These are phyloP conservation scores for Chironex yamaguchii DNA, from an alignment of 30 jellyfish, hydroid and myxozoan genomes.

Conservation along the genomic window DNA sequence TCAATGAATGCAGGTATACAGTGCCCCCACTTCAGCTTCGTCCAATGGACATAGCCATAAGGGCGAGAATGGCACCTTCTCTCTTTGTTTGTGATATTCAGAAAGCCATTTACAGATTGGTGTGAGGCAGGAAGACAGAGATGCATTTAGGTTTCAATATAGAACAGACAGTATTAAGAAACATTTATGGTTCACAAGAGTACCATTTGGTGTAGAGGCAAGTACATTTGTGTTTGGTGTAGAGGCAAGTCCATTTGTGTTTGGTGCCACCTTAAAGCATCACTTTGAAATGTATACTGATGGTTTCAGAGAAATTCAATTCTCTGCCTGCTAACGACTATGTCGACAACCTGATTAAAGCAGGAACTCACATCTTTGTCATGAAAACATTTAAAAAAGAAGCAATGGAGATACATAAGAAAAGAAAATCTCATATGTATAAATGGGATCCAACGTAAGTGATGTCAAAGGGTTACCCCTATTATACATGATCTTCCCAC, in stretches of 20 bases:
- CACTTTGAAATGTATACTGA: conserved; percentile 47
- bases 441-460: conserved; percentile 77
- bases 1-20: conserved; percentile 40
- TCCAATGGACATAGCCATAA: conserved; percentile 52
- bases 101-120: conserved; percentile 53
- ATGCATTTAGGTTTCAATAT: conserved; percentile 49
- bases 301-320: conserved; percentile 1
- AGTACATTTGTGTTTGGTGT: no score
- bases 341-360: conserved; percentile 44
- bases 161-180: no score
- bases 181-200: conserved; percentile 71
- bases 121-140: conserved; percentile 35
- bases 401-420: conserved; percentile 5
- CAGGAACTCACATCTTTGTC: background rate
- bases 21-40: conserved; percentile 52
- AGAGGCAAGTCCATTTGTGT: conserved; percentile 58
- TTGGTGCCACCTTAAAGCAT: conserved; percentile 23
- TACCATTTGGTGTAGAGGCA: no score
- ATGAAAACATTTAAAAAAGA: conserved; percentile 10
- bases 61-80: conserved; percentile 61
- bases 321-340: conserved; percentile 24
- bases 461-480: no score
- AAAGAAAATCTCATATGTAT: conserved; percentile 56
- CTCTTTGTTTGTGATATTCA: conserved; percentile 29
- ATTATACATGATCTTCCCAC: no score